phyloP scores from a whole-genome alignment of 2,797 vertebrate species.

The Sebastes matsubarae region DNA sequence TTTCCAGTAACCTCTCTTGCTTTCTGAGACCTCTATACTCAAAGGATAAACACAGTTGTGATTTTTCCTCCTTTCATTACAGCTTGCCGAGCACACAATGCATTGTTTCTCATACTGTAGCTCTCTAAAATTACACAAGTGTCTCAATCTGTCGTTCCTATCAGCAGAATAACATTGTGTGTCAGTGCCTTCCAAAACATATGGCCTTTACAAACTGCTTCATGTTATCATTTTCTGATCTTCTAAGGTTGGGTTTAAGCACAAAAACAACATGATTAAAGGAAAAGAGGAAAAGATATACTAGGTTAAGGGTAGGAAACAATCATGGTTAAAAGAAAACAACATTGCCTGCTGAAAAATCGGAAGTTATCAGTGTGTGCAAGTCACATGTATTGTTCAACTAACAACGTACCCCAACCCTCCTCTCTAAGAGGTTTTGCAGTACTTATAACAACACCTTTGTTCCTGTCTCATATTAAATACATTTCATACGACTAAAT shows the following conservation, averaged over 20 bases:
- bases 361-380: not conserved
- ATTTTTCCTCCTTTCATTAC: not conserved
- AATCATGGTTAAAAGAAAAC: not conserved
- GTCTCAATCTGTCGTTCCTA: not conserved
- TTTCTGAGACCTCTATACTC: not conserved
- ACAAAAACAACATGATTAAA: not conserved
- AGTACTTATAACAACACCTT: not conserved
- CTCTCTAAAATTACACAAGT: not conserved
- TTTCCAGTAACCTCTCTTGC: not conserved
- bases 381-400: not conserved
- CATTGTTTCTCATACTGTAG: not conserved
- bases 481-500: not conserved
- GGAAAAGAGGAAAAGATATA: not conserved
- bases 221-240: not conserved
- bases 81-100: not conserved
- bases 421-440: not conserved
- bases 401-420: not conserved
- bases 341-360: not conserved
- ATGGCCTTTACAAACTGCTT: not conserved
- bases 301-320: not conserved
- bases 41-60: not conserved
- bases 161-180: not conserved
- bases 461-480: too few species aligned
- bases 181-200: not conserved
- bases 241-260: not conserved